phyloP scores from a whole-genome alignment of 1,140 invertebrate genomes.

The Drosophila orena region DNA sequence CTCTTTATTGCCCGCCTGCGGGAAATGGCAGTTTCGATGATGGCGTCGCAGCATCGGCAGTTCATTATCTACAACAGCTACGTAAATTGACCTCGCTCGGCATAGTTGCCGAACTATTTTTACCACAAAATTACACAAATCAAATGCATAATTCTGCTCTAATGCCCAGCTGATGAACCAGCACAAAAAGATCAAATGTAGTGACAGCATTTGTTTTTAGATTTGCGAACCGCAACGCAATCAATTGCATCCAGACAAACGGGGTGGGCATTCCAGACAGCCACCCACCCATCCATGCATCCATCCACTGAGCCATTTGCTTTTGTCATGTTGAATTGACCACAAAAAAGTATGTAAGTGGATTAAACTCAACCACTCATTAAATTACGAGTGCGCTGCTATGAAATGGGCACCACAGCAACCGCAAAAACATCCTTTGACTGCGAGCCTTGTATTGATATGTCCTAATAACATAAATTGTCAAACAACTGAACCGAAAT shows the following conservation, averaged over 20 bases:
- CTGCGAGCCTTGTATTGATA: slow-evolving; percentile 39
- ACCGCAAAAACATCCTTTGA: slow-evolving; percentile 64
- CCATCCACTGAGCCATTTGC: not conserved
- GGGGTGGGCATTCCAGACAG: not conserved
- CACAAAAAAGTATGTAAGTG: slow-evolving; percentile 72
- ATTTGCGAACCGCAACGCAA: slow-evolving; percentile 46
- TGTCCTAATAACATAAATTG: slow-evolving; percentile 51
- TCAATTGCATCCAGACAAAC: slow-evolving; percentile 33
- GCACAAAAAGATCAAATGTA: slow-evolving; percentile 42
- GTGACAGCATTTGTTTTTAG: slow-evolving; percentile 54
- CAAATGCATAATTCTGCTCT: slow-evolving; percentile 42
- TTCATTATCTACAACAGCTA: slow-evolving; percentile 17
- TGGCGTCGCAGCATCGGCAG: not conserved
- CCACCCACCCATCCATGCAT: not conserved
- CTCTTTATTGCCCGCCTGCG: slow-evolving; percentile 23
- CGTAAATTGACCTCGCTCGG: slow-evolving; percentile 3
- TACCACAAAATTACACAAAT: slow-evolving; percentile 48
- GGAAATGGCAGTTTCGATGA: not conserved
- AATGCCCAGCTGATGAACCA: slow-evolving; percentile 14
- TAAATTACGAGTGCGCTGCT: slow-evolving; percentile 52
- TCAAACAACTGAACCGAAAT: slow-evolving; percentile 24
- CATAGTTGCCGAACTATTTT: slow-evolving; percentile 20
- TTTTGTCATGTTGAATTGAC: slow-evolving; percentile 22
- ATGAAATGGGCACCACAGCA: slow-evolving; percentile 34
- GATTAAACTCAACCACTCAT: slow-evolving; percentile 71